Conservation (phyloP, 2,797 vertebrate species). For the Poeciliopsis turneri region DNA sequence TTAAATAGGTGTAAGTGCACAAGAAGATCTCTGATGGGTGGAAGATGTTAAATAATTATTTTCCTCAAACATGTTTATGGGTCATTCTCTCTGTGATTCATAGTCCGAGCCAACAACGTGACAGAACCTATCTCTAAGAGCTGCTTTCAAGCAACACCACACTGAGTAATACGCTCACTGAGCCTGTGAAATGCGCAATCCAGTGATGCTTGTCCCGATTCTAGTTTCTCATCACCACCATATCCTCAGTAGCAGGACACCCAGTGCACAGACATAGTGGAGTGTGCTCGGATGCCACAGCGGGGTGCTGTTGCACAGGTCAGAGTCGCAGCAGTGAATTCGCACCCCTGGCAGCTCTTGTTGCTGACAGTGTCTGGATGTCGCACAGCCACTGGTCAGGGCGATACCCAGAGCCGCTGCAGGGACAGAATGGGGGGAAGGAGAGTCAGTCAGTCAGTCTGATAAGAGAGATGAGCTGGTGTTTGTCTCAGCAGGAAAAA, state of each 20-base stretch:
- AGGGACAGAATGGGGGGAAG: constrained; percentile 39
- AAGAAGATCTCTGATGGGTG: constrained; percentile 23
- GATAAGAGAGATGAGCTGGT: constrained; percentile 62
- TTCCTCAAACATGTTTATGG: constrained; percentile 30
- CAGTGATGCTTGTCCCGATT: constrained; percentile 16
- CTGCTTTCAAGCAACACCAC: constrained; percentile 39
- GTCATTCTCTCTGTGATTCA: constrained; percentile 7
- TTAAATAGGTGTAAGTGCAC: constrained; percentile 25
- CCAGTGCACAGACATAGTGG: constrained; percentile 64
- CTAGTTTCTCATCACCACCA: constrained; percentile 62
- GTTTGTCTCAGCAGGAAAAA: constrained; percentile 70
- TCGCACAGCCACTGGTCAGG: constrained; percentile 91
- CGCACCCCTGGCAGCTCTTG: constrained; percentile 89
- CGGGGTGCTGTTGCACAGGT: constrained; percentile 83
- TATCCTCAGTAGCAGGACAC: constrained; percentile 67
- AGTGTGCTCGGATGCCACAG: constrained; percentile 47
- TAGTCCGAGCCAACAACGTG: constrained; percentile 42
- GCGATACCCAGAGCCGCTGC: constrained; percentile 88
- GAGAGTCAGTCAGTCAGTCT: constrained; percentile 34
- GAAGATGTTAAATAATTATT: constrained; percentile 16
- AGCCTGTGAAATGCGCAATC: constrained; percentile 43
- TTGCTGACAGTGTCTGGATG: constrained; percentile 92
- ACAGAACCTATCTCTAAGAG: constrained; percentile 44
- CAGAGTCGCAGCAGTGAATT: constrained; percentile 85
- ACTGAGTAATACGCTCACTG: constrained; percentile 32